Conservation (phyloP, 2,113 vertebrate genomes). For the Dinomys branickii region DNA sequence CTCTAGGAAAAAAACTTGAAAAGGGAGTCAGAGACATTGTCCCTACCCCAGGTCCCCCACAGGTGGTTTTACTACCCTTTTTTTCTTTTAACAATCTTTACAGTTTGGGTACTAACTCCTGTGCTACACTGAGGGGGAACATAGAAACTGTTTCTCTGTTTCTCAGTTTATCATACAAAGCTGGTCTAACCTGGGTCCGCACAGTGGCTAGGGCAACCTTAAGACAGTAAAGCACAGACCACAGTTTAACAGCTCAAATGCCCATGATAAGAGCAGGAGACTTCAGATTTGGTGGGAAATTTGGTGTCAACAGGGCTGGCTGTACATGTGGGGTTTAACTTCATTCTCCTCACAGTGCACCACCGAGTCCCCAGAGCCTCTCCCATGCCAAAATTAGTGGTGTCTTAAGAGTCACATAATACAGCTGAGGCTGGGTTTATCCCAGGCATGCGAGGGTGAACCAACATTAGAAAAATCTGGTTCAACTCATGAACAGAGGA, state of each 20-base stretch:
- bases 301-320: background rate
- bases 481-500: background rate
- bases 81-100: constrained; percentile 32
- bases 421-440: background rate
- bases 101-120: background rate
- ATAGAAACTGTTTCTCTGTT: background rate
- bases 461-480: background rate
- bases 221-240: background rate
- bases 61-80: background rate
- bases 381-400: background rate
- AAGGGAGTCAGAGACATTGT: background rate
- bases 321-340: no score
- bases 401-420: background rate
- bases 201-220: background rate
- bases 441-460: background rate
- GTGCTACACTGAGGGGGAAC: background rate
- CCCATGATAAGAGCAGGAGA: background rate
- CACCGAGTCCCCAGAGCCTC: background rate
- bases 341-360: background rate
- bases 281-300: background rate
- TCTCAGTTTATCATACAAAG: constrained; percentile 11
- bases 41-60: background rate
- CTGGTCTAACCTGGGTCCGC: background rate
- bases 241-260: background rate
- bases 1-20: background rate